Evolutionary conservation across 2,113 vertebrate species (phyloP), one percentile per base, ranked within the genome.

Genomic region (Pitta sordida): DNA sequence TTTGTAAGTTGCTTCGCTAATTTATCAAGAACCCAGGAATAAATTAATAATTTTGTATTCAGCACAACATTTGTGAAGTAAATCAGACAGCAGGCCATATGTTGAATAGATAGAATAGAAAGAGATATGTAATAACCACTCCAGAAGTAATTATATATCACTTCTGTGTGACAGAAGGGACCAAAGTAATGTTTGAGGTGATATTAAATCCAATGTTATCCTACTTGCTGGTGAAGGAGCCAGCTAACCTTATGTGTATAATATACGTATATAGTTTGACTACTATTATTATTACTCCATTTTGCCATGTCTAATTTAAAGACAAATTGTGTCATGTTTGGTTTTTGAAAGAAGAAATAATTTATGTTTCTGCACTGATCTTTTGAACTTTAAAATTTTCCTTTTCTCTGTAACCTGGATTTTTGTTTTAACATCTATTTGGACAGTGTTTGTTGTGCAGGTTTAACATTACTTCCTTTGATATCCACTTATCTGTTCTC

Each of bases 21-120:
- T 93, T 85, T 95, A 83, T 39, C 26, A 34, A 70, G 23, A 88
- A 30, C 11, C 7, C 32, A n/a, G 34, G 21, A 88, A 52, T 53
- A 86, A 87, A 83, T 83, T 62, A 77, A 65, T 80, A 83, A 83
- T 85, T 95, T 80, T 86, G 15, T 88, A 67, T 93, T 96, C 79
- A 70, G 26, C 48, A n/a, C 70, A 94, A 59, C 32, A 51, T 32
- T 69, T 86, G 18, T 79, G 75, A 64, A 87, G 39, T 90, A 90
- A 83, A 85, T 93, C 53, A 92, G 62, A 89, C 27, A 43, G 64
- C 27, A 91, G 62, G 52, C 58, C 41, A 16, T 94, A 62, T 76
- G 60, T 70, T 88, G 75, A 90, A 60, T 49, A 30, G 29, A n/a
- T 60, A 74, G 59, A 53, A 65, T 34, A 85, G 58, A 60, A 89